phyloP scores from a whole-genome alignment of 2,888 invertebrate genomes.

The Dynastes grantii region DNA sequence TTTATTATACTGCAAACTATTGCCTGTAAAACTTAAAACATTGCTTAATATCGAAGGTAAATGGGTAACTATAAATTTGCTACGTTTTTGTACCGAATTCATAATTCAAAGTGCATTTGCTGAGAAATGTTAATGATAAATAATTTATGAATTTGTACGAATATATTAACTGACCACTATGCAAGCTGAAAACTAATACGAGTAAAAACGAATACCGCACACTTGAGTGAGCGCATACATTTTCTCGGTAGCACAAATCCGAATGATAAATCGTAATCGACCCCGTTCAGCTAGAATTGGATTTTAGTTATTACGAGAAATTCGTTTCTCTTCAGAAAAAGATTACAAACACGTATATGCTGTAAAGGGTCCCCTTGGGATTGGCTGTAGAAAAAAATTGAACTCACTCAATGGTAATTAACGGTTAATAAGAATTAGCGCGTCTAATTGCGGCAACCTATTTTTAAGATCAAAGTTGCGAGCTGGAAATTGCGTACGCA shows the following conservation, averaged over 20 bases:
- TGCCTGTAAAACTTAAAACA: no score
- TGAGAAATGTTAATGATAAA: conserved; percentile 1
- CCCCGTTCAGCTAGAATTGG: not conserved
- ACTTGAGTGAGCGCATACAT: not conserved
- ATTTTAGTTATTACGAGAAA: not conserved
- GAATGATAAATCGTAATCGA: no score
- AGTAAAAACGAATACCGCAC: conserved; percentile 17
- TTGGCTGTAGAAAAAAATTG: not conserved
- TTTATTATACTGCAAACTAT: no score
- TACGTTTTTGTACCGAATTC: not conserved
- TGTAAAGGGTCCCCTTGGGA: not conserved
- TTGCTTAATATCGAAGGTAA: no score
- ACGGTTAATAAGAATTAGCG: conserved; percentile 11
- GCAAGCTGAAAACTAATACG: not conserved
- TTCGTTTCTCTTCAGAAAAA: not conserved
- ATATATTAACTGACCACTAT: not conserved
- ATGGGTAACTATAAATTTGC: no score
- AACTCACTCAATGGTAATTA: conserved; percentile 24
- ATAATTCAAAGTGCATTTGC: not conserved
- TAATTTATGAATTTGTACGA: conserved; percentile 9
- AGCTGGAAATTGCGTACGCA: conserved; percentile 25
- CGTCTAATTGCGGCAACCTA: conserved; percentile 33
- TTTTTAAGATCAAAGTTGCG: conserved; percentile 15
- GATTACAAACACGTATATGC: no score
- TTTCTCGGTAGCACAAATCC: not conserved